A percentile compares a stretch with the other conserved stretches of the same genome.
phyloP scores from a whole-genome alignment of 1,140 invertebrate species.

The Listronotus oregonensis region DNA sequence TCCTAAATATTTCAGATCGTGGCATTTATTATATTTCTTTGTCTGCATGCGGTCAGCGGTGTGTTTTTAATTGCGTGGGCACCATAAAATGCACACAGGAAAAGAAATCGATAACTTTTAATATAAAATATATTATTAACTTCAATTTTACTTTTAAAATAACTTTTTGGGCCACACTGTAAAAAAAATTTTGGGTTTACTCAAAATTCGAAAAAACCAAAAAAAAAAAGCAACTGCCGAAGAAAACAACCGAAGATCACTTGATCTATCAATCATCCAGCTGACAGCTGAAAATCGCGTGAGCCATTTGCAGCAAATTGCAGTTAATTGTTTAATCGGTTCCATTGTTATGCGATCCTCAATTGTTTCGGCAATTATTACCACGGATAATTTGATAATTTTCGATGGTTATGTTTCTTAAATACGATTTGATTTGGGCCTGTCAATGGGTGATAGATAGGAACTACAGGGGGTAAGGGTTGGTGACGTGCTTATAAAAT shows the following conservation, averaged over 20 bases:
- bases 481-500: no score
- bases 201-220: no score
- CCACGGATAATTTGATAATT: conserved; percentile 8
- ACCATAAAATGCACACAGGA: no score
- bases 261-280: conserved; percentile 5
- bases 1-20: conserved; percentile 44
- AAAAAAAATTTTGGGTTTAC: no score
- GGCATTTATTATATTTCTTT: conserved; percentile 32
- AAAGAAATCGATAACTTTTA: no score
- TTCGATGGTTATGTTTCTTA: conserved; percentile 3
- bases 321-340: conserved; percentile 11
- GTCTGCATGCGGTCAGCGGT: conserved; percentile 6
- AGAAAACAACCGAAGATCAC: background rate
- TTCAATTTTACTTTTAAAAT: no score
- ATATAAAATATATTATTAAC: no score
- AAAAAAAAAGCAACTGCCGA: no score
- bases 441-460: conserved; percentile 9
- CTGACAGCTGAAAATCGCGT: conserved; percentile 9
- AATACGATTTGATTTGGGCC: conserved; percentile 6
- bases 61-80: no score
- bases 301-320: conserved; percentile 7
- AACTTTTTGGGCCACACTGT: no score
- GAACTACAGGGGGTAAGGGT: no score
- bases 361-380: conserved; percentile 7
- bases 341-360: conserved; percentile 7